Percentiles rank a stretch among this genome's conserved stretches.
phyloP scores from a whole-genome alignment of 2,888 invertebrate species.

The Bellardia bayeri region DNA sequence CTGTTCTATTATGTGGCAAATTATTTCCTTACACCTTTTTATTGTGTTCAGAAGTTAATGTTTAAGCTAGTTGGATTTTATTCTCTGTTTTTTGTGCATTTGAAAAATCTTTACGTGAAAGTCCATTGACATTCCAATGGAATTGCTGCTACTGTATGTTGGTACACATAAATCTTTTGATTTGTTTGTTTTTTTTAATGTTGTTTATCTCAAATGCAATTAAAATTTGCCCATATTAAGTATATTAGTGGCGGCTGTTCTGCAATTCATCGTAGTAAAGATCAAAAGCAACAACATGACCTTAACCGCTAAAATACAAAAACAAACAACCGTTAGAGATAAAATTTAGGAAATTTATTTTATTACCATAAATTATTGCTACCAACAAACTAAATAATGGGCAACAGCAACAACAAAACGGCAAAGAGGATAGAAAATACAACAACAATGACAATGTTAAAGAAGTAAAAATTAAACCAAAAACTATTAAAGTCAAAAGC shows the following conservation, averaged over 20 bases:
- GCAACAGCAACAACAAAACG: constrained; percentile 1
- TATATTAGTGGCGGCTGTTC: neutral
- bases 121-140: constrained; percentile 45
- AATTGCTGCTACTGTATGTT: neutral
- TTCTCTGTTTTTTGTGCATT: neutral
- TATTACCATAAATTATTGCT: constrained; percentile 71
- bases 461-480: constrained; percentile 41
- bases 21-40: too few species aligned
- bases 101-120: constrained; percentile 25
- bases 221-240: constrained; percentile 54
- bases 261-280: constrained; percentile 55
- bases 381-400: constrained; percentile 56
- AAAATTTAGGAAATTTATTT: constrained; percentile 68
- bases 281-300: constrained; percentile 66
- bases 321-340: constrained; percentile 66
- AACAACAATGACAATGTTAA: constrained; percentile 27
- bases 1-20: too few species aligned
- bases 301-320: constrained; percentile 64
- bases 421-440: constrained; percentile 8
- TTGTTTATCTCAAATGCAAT: constrained; percentile 51
- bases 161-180: constrained; percentile 34
- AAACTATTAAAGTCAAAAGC: constrained; percentile 15
- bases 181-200: constrained; percentile 27
- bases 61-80: neutral
- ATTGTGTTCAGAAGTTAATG: neutral